A percentile compares a stretch with the other conserved stretches of the same genome.
phyloP scores from a whole-genome alignment of 2,113 vertebrate species.

The Pseudopodoces humilis region DNA sequence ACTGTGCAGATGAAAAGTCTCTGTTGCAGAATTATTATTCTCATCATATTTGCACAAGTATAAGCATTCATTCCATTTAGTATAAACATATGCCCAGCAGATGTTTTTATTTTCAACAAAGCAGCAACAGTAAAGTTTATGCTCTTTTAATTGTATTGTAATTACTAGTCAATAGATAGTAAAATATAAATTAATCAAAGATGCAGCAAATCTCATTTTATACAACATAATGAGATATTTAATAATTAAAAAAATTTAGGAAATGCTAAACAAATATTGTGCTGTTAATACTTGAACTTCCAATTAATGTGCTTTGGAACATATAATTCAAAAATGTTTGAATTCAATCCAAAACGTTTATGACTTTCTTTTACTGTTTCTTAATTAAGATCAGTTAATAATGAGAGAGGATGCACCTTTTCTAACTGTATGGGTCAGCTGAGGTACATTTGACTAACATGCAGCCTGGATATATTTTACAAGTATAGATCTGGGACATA shows the following conservation, averaged over 20 bases:
- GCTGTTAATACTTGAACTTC: neutral
- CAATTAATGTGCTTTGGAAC: neutral
- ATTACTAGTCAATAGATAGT: slow-evolving; percentile 61
- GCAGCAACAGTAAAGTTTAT: slow-evolving; percentile 56
- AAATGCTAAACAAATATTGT: slow-evolving; percentile 3
- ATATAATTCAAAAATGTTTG: neutral
- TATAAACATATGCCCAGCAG: slow-evolving; percentile 66
- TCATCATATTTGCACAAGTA: slow-evolving; percentile 58
- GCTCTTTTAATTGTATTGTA: slow-evolving; percentile 67
- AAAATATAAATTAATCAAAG: slow-evolving; percentile 36
- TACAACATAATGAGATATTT: neutral
- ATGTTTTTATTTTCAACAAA: slow-evolving; percentile 70
- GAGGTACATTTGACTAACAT: slow-evolving; percentile 9
- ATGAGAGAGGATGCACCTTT: neutral
- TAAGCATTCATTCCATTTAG: slow-evolving; percentile 44
- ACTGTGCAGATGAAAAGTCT: neutral
- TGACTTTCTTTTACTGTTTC: neutral
- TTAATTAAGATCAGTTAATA: slow-evolving; percentile 5
- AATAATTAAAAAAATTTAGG: neutral
- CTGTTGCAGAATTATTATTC: slow-evolving; percentile 51
- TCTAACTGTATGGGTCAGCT: neutral
- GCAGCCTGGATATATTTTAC: neutral
- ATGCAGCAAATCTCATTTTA: neutral
- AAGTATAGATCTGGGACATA: neutral
- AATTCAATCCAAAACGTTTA: neutral